Evolutionary conservation across 2,888 invertebrate species (phyloP), one percentile per base, ranked within the genome.

Genomic region (Rhingia rostrata): DNA sequence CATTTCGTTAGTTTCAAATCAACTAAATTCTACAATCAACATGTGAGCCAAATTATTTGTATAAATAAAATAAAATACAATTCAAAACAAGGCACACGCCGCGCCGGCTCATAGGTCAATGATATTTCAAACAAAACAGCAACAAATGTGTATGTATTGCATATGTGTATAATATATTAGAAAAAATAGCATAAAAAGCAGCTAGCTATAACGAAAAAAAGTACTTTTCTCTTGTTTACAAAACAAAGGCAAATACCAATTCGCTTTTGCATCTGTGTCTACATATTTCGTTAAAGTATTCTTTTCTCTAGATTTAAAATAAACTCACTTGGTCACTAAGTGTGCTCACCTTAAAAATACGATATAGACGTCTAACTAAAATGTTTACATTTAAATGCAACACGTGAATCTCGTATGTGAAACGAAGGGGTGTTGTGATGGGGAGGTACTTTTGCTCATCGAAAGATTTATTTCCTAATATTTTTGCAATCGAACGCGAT

Each of bases 311-410:
- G 53, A 32, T 53, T 53, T 53, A 33, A 53, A 53, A 53, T 53
- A 53, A 53, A 53, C 33, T 10, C 43, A 12, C 12, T 45, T 6
- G 43, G 12, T 45, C 43, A 45, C n/a, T 45, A 45, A 45, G 43
- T 6, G 43, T 12, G 43, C 43, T 45, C 51, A 37, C 32, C 39
- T 35, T 7, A 32, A 33, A 66, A 75, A 47, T 49, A 66, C 66
- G 22, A 12, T 32, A 51, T 67, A 54, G 49, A 45, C 6, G 6
- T 12, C n/a, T 12, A 45, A 45, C 12, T 6, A n/a, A 45, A 45
- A 12, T 43, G 12, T 45, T 45, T 45, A 6, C 12, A 12, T 45
- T 12, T 6, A 45, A 12, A 12, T 12, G 43, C 43, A 45, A 45
- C 43, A 45, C 43, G 43, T 45, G 43, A 45, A 45, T 12, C n/a